These are phyloP conservation scores for Pitta sordida DNA, from an alignment of 2,113 vertebrate genomes.

Conservation along the genomic window DNA sequence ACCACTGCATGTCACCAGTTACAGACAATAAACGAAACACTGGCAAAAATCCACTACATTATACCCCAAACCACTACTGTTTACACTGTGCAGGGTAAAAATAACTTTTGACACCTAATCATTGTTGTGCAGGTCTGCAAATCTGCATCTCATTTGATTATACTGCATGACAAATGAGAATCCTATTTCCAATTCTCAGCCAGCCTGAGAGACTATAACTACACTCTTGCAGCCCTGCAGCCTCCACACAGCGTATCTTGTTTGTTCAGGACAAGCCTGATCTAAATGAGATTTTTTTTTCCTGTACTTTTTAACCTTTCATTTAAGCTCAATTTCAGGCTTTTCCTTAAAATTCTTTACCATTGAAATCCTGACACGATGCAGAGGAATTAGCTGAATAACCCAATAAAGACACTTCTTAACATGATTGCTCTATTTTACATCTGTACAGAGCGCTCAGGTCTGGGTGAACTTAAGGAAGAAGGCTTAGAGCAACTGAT, in stretches of 20 bases:
- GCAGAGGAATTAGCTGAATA: background rate
- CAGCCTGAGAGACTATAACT: background rate
- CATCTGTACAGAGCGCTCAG: background rate
- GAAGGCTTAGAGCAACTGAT: background rate
- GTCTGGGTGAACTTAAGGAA: background rate
- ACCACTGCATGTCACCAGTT: background rate
- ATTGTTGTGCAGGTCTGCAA: slow-evolving; percentile 6
- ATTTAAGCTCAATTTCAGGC: background rate
- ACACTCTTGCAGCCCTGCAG: background rate
- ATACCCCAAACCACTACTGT: background rate
- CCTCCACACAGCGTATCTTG: background rate
- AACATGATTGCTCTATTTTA: background rate
- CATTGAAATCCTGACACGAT: background rate
- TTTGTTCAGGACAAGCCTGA: background rate
- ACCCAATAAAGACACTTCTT: background rate
- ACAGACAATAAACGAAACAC: slow-evolving; percentile 1
- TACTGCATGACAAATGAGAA: background rate
- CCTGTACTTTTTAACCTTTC: background rate
- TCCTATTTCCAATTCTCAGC: background rate
- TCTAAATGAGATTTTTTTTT: background rate
- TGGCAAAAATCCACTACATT: background rate
- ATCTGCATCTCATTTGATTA: slow-evolving; percentile 23
- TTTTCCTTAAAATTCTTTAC: background rate
- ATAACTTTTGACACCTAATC: background rate
- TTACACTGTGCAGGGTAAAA: background rate